Evolutionary conservation across 2,888 invertebrate genomes (phyloP), one percentile per base, ranked within the genome.

Genomic region (Troides oblongomaculatus): DNA sequence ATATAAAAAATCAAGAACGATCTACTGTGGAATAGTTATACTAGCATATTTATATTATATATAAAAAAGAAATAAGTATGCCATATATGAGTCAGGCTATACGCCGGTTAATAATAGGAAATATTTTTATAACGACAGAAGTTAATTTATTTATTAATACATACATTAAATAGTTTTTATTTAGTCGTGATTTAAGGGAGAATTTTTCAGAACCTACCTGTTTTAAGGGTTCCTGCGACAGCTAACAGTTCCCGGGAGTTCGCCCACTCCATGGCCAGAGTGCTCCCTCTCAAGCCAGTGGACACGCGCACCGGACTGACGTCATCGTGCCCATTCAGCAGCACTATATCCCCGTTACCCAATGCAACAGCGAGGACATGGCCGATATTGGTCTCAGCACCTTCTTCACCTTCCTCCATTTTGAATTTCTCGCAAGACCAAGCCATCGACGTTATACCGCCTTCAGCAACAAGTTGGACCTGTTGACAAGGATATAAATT

Each of bases 361-460:
- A 99, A 95, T 75, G 97, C 96, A 6, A 98, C 97, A 6, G 98
- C 98, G 75, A 99, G 87, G 6, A 97, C 96, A 82, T 96, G 97
- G 81, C 79, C 95, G 81, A 74, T 94, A 85, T 81, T 87, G 62
- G 87, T 93, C 66, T 95, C 95, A 30, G 94, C 94, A 2, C 93
- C 94, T 75, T 97, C 97, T 79, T 97, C 97, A 1, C 96, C 96
- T 85, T 98, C 98, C 84, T 98, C 98, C 98, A 99, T 98, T 91
- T 98, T 98, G 89, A 99, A 99, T 83, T 98, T 98, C 85, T 98
- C 98, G 84, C 99, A 98, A 25, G 98, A 98, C 99, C 99, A 99
- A 21, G 97, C 96, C 97, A 99, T 97, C 63, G 96, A 95, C 2
- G 96, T 96, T 78, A 99, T 98, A 12, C 96, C 96, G 68, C 97